Evolutionary conservation across 2,888 invertebrate genomes (phyloP).

Genomic region (Trichogramma evanescens): DNA sequence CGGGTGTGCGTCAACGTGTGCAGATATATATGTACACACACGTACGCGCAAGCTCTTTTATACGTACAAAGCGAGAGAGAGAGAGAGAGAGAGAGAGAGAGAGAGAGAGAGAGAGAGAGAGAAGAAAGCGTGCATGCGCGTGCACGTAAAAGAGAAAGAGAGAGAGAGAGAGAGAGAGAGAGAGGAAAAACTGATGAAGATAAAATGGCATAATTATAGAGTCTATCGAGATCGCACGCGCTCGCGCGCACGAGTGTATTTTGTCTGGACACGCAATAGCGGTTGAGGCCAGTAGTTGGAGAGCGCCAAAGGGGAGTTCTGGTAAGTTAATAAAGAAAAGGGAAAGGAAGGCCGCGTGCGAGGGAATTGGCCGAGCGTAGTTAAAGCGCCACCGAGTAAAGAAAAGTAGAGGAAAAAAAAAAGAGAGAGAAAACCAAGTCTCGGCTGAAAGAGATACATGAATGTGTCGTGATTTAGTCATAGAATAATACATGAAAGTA

Average conservation of each 20-base stretch:
- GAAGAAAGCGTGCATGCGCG: not conserved
- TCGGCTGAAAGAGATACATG: not conserved
- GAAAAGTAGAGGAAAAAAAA: not conserved
- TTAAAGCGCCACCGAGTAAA: not conserved
- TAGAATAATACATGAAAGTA: not conserved
- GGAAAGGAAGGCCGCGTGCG: conserved; percentile 10
- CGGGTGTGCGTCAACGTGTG: too few relatives aligned
- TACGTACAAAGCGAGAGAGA: not conserved
- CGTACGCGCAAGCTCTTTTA: too few relatives aligned
- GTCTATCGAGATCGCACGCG: conserved; percentile 41
- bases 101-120: not conserved
- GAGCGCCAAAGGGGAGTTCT: conserved; percentile 17
- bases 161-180: not conserved
- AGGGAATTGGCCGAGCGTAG: not conserved
- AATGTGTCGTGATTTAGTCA: too few relatives aligned
- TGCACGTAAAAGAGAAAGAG: not conserved
- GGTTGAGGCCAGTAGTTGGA: conserved; percentile 32
- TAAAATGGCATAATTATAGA: conserved; percentile 46
- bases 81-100: not conserved
- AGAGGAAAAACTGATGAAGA: conserved; percentile 37
- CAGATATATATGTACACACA: too few relatives aligned
- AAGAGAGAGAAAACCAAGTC: not conserved
- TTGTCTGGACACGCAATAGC: conserved; percentile 41
- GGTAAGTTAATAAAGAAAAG: not conserved
- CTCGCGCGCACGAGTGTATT: conserved; percentile 40